A percentile compares a stretch with the other conserved stretches of the same genome.
Conservation (phyloP, 2,888 invertebrate species). For the Noctua janthina region DNA sequence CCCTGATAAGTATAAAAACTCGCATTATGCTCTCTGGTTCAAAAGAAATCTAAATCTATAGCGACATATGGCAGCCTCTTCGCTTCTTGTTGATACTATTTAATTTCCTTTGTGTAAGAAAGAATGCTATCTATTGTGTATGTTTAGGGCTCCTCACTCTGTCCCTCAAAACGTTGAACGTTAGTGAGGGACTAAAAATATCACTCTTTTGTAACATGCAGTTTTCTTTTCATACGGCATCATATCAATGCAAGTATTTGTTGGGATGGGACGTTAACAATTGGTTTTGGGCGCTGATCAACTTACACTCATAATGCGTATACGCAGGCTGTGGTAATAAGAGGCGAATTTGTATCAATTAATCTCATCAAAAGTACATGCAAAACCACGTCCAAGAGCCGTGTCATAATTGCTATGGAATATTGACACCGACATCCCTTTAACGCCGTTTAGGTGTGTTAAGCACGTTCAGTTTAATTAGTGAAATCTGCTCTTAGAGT, state of each 20-base stretch:
- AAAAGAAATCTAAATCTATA: constrained; percentile 33
- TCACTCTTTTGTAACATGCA: not conserved
- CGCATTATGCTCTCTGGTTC: not conserved
- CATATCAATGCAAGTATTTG: not conserved
- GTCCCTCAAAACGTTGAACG: constrained; percentile 23
- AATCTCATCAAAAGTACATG: not conserved
- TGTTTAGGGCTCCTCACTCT: constrained; percentile 52
- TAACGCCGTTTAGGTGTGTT: not conserved
- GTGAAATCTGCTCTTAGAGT: not conserved
- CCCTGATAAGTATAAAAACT: not conserved
- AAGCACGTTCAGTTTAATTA: not conserved
- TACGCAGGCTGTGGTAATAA: not conserved
- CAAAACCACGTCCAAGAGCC: not conserved
- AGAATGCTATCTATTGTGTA: constrained; percentile 14
- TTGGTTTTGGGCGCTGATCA: not conserved
- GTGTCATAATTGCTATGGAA: not conserved
- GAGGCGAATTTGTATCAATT: not conserved
- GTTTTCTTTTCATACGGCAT: not conserved
- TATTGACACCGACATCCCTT: not conserved
- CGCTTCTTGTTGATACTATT: constrained; percentile 41
- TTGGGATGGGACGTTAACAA: not conserved
- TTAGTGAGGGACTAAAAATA: constrained; percentile 13
- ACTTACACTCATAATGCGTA: not conserved
- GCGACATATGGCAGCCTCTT: constrained; percentile 17
- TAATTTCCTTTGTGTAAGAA: constrained; percentile 35